Evolutionary conservation across 2,797 vertebrate genomes (phyloP).

Genomic region (Coluber constrictor): DNA sequence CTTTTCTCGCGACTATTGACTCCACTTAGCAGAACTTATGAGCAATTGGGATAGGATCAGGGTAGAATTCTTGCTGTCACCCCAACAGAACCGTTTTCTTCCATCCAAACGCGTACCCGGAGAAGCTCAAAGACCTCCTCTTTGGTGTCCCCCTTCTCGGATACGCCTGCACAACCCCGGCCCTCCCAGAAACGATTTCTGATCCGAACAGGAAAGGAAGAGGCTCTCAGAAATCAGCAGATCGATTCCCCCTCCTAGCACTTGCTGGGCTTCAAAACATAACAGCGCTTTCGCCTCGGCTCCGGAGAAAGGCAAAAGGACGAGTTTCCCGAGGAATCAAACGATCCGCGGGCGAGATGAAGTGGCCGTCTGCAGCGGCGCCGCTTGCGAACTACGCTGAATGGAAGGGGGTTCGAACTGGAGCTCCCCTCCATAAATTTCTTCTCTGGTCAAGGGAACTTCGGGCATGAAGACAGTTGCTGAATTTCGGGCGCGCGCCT

Average conservation of each 20-base stretch:
- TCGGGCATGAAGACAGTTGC: background rate
- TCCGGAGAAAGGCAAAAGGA: background rate
- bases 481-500: background rate
- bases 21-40: background rate
- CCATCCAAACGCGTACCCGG: background rate
- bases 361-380: background rate
- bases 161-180: background rate
- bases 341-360: background rate
- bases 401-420: background rate
- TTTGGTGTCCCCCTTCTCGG: background rate
- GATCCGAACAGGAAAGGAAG: background rate
- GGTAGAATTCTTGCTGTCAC: background rate
- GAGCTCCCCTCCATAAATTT: background rate
- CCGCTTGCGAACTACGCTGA: slow-evolving; percentile 22
- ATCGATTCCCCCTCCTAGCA: background rate
- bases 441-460: background rate
- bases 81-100: background rate
- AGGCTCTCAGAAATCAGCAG: background rate
- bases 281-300: background rate
- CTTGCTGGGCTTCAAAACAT: background rate
- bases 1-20: background rate
- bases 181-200: background rate
- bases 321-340: background rate
- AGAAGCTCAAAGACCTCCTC: background rate
- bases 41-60: background rate